Base-by-base conservation (phyloP, 2,113 vertebrate species). In the Dermatemys mawii region DNA sequence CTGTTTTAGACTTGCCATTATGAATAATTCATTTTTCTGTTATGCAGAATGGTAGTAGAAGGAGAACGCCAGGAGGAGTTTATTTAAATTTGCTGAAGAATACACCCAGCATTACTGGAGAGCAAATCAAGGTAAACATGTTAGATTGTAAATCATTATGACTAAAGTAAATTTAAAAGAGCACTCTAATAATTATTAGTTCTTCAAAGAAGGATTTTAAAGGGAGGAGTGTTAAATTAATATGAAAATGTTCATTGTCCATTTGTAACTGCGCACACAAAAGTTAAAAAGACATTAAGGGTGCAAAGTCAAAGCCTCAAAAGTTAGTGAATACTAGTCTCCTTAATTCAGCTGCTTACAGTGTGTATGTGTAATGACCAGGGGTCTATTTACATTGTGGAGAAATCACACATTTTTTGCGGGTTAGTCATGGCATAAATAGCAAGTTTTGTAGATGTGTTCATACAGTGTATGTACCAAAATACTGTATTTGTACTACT, bases 61-160 rank as follows among this genome's bases (percentile, higher is more conserved):
- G 99, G 88, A 98, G 99, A 93, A 99, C 99, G 11, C 99, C 99
- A 3, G 99, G 99, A 2, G 99, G 99, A 0, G 99, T 99, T 75
- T 99, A 99, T 95, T 98, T 99, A 91, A 99, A 99, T 95, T 97
- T 99, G 48, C 96, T 99, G 95, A 99, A 99, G 97, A 99, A 98
- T 95, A 99, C 99, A 4, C 99, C 99, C 5, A 99, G 99, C 93
- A 97, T 99, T 97, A 99, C 98, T 75, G 98, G 98, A 83, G 96
- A 98, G 1, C 99, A 99, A 95, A 96, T 99, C 83, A 99, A 99
- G 98, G 99, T 99, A 98, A 97, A 95, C 78, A 91, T 76, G 4
- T 70, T 24, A 92, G 48, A 46, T 3, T 53, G 19, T 32, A 87
- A 55, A 48, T 50, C 27, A 41, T 60, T 41, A 27, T 79, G 35